phyloP scores from a whole-genome alignment of 1,140 invertebrate species.

The Melitaea cinxia region DNA sequence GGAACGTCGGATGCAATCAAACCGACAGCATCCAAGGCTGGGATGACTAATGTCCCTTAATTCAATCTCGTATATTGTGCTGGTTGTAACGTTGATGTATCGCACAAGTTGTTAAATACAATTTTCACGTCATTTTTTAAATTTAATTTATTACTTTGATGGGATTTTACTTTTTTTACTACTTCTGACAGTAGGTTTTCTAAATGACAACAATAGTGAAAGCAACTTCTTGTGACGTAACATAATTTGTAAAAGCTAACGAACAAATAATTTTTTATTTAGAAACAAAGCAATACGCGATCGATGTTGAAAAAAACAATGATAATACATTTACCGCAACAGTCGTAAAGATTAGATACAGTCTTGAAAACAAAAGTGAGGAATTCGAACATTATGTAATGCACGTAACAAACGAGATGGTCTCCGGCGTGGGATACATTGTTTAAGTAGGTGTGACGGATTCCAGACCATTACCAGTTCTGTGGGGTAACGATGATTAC shows the following conservation, averaged over 20 bases:
- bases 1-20: conserved; percentile 24
- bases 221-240: neutral
- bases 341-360: conserved; percentile 28
- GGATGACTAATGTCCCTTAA: conserved; percentile 29
- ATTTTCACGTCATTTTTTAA: neutral
- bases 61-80: conserved; percentile 18
- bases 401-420: conserved; percentile 30
- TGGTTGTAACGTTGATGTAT: conserved; percentile 9
- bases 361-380: conserved; percentile 35
- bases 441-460: conserved; percentile 55
- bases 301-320: conserved; percentile 17
- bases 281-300: conserved; percentile 9
- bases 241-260: neutral
- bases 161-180: too few species aligned
- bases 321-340: conserved; percentile 10
- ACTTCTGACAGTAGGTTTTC: neutral
- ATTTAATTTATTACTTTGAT: too few species aligned
- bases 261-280: conserved; percentile 6
- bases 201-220: neutral
- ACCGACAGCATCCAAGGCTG: conserved; percentile 13
- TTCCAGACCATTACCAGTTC: conserved; percentile 53
- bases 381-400: conserved; percentile 35
- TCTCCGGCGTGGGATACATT: conserved; percentile 50
- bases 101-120: neutral
- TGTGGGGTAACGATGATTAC: conserved; percentile 57